These are phyloP conservation scores for Amphipoea oculea DNA, from an alignment of 2,888 invertebrate genomes.

Conservation along the genomic window DNA sequence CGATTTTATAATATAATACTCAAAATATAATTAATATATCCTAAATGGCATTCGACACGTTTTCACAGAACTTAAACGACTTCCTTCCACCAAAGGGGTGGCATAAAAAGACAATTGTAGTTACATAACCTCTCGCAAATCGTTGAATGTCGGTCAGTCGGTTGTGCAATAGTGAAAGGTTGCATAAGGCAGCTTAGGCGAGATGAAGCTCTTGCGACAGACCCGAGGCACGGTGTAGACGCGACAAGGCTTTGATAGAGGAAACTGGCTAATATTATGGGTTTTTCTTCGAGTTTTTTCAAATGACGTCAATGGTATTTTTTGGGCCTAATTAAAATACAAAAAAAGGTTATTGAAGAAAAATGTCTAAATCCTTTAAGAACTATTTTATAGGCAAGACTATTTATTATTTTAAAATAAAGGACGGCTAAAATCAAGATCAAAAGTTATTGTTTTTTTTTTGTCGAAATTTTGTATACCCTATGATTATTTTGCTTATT, in stretches of 20 bases:
- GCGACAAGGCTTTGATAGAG: slow-evolving; percentile 26
- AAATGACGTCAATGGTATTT: too few species aligned
- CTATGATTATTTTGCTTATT: too few species aligned
- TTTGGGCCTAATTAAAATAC: not conserved
- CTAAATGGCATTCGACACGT: slow-evolving; percentile 14
- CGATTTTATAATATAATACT: too few species aligned
- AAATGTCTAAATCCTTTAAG: too few species aligned
- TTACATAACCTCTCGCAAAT: slow-evolving; percentile 83
- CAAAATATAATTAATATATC: not conserved
- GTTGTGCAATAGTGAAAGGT: slow-evolving; percentile 89
- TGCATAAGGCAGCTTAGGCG: slow-evolving; percentile 86
- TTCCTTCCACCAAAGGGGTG: slow-evolving; percentile 69
- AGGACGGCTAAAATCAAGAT: not conserved
- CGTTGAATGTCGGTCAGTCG: slow-evolving; percentile 86
- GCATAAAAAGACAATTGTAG: slow-evolving; percentile 77
- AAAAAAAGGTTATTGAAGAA: not conserved
- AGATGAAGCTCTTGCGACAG: slow-evolving; percentile 82
- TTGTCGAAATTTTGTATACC: too few species aligned
- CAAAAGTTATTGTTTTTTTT: not conserved
- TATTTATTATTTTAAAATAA: too few species aligned
- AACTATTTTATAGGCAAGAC: not conserved
- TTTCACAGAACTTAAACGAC: slow-evolving; percentile 44
- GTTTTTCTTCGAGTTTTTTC: not conserved
- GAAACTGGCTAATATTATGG: not conserved
- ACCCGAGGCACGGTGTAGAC: slow-evolving; percentile 39